Percentiles rank a stretch among this genome's conserved stretches.
These are phyloP conservation scores for Eupeodes luniger DNA, from an alignment of 2,888 invertebrate species.

Conservation along the genomic window DNA sequence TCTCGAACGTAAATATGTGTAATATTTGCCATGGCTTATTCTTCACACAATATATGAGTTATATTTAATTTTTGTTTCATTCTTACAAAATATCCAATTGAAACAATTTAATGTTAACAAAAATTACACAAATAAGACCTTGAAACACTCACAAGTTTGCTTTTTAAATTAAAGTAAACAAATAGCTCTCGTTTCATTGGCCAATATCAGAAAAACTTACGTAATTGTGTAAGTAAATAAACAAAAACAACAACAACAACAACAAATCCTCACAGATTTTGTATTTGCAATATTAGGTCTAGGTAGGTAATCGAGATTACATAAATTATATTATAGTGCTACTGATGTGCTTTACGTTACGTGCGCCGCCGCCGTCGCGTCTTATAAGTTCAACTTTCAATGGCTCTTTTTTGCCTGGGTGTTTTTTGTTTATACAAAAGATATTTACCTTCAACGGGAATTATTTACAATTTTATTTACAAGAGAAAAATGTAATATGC, in stretches of 20 bases:
- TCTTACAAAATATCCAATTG: slow-evolving; percentile 28
- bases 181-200: slow-evolving; percentile 7
- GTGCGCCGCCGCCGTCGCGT: too few species aligned
- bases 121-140: slow-evolving; percentile 24
- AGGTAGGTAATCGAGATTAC: slow-evolving; percentile 1
- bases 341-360: not conserved
- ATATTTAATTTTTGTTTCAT: not conserved
- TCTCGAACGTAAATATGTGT: not conserved
- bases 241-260: not conserved
- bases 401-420: not conserved
- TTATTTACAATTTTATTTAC: slow-evolving; percentile 15
- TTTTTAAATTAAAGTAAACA: slow-evolving; percentile 12
- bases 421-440: not conserved
- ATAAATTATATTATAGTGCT: not conserved
- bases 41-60: not conserved
- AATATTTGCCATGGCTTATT: not conserved
- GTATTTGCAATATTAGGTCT: slow-evolving; percentile 15
- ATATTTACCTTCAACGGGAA: not conserved
- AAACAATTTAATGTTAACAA: slow-evolving; percentile 13
- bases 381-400: not conserved
- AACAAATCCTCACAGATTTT: slow-evolving; percentile 16
- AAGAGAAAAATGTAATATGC: not conserved
- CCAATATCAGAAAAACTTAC: not conserved
- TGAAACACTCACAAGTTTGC: slow-evolving; percentile 31
- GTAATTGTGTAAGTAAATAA: too few species aligned